phyloP scores from a whole-genome alignment of 2,888 invertebrate species.

The Agrochola lota region DNA sequence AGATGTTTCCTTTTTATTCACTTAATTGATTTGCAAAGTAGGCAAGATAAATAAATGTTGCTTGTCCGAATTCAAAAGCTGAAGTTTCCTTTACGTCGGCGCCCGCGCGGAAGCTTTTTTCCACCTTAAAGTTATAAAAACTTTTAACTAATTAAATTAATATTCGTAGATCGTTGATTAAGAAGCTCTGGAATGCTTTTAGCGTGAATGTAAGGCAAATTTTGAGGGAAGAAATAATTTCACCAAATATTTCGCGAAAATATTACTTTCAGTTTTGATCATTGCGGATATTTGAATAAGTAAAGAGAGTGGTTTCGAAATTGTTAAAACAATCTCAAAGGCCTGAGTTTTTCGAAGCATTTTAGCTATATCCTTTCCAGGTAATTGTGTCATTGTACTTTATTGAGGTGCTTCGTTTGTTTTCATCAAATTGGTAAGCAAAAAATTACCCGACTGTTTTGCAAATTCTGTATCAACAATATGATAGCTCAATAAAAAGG shows the following conservation, averaged over 20 bases:
- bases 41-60: slow-evolving; percentile 66
- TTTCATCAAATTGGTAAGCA: neutral
- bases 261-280: slow-evolving; percentile 79
- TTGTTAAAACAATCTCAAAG: slow-evolving; percentile 76
- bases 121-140: slow-evolving; percentile 83
- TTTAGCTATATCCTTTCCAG: slow-evolving; percentile 35
- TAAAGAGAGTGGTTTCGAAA: slow-evolving; percentile 76
- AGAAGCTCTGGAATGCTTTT: slow-evolving; percentile 86
- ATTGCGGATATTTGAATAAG: slow-evolving; percentile 80
- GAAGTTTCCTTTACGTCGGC: slow-evolving; percentile 73
- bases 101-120: slow-evolving; percentile 73
- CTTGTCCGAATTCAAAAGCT: slow-evolving; percentile 73
- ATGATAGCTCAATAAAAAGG: slow-evolving; percentile 32
- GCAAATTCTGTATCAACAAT: slow-evolving; percentile 32
- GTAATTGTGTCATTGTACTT: slow-evolving; percentile 44
- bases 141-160: slow-evolving; percentile 87
- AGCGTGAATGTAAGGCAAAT: slow-evolving; percentile 80
- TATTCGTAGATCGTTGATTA: slow-evolving; percentile 87
- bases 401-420: slow-evolving; percentile 9
- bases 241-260: slow-evolving; percentile 78
- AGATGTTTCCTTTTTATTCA: slow-evolving; percentile 57
- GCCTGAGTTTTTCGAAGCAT: slow-evolving; percentile 54
- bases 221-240: slow-evolving; percentile 79
- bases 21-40: slow-evolving; percentile 76
- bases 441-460: slow-evolving; percentile 7